These are phyloP conservation scores for Macroteleia sp. DNA, from an alignment of 2,888 invertebrate species.

Conservation along the genomic window DNA sequence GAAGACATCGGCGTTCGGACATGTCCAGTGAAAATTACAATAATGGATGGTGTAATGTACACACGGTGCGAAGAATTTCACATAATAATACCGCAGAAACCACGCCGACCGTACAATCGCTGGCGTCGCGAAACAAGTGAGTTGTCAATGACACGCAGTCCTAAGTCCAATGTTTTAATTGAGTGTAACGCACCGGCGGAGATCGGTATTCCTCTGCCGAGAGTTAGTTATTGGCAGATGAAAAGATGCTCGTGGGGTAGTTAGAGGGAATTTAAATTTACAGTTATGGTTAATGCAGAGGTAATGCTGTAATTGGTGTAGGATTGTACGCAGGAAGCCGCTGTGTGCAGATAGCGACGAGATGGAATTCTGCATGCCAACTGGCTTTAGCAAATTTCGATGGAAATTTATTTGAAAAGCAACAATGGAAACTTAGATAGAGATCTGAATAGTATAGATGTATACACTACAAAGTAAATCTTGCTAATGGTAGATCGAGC, in stretches of 20 bases:
- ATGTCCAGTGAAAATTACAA: constrained; percentile 59
- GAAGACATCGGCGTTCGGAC: constrained; percentile 41
- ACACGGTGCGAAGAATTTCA: constrained; percentile 47
- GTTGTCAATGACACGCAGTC: constrained; percentile 44
- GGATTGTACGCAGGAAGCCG: constrained; percentile 12
- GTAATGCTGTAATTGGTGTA: constrained; percentile 44
- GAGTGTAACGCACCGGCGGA: constrained; percentile 25
- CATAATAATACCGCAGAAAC: constrained; percentile 43
- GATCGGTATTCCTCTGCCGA: constrained; percentile 17
- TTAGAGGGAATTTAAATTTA: constrained; percentile 39
- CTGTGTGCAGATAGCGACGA: constrained; percentile 8
- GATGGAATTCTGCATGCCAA: constrained; percentile 30
- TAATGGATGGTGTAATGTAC: constrained; percentile 61
- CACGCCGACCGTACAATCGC: constrained; percentile 29
- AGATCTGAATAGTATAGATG: constrained; percentile 33
- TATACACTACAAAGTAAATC: constrained; percentile 9
- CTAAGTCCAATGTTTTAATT: constrained; percentile 51
- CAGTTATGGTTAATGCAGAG: constrained; percentile 46
- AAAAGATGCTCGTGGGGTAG: constrained; percentile 41
- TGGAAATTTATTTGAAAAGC: constrained; percentile 43
- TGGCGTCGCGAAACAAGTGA: constrained; percentile 38
- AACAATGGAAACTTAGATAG: constrained; percentile 42
- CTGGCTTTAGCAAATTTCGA: constrained; percentile 38
- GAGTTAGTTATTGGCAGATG: constrained; percentile 38
- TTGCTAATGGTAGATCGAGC: constrained; percentile 3